Percentiles rank a stretch among this genome's conserved stretches.
Evolutionary conservation across 2,113 vertebrate genomes (phyloP).

Genomic region (Phaethon lepturus): DNA sequence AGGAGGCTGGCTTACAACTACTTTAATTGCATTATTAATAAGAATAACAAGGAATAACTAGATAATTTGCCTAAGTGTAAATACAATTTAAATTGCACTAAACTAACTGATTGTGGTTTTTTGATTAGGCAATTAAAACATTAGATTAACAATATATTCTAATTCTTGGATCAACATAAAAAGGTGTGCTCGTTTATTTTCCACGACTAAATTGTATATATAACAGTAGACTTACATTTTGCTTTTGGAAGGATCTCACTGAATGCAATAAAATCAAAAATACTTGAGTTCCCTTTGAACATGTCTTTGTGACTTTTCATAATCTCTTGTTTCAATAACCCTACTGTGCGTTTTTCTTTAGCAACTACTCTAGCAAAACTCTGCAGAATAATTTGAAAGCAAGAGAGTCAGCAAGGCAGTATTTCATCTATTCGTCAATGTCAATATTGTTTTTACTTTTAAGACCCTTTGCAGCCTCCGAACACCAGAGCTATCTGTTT

Average conservation of each 20-base stretch:
- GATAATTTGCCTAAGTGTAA: neutral
- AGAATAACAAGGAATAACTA: neutral
- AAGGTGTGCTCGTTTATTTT: neutral
- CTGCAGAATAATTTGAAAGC: slow-evolving; percentile 60
- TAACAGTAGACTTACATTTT: neutral
- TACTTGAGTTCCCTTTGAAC: slow-evolving; percentile 9
- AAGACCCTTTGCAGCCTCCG: neutral
- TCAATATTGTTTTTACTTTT: slow-evolving; percentile 30
- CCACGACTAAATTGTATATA: neutral
- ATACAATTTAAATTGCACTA: neutral
- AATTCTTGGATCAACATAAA: neutral
- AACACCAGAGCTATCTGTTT: slow-evolving; percentile 26
- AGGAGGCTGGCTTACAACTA: neutral
- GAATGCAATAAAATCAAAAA: neutral
- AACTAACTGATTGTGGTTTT: neutral
- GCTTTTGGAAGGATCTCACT: neutral
- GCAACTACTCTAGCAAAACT: neutral
- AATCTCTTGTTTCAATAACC: slow-evolving; percentile 19
- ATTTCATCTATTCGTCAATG: slow-evolving; percentile 34
- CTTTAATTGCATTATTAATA: neutral
- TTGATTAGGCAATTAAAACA: neutral
- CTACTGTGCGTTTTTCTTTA: neutral
- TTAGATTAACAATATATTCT: neutral
- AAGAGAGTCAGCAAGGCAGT: slow-evolving; percentile 39
- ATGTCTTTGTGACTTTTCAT: neutral